Evolutionary conservation across 1,140 invertebrate species (phyloP), one percentile per base, ranked within the genome.

Genomic region (Amyelois transitella): DNA sequence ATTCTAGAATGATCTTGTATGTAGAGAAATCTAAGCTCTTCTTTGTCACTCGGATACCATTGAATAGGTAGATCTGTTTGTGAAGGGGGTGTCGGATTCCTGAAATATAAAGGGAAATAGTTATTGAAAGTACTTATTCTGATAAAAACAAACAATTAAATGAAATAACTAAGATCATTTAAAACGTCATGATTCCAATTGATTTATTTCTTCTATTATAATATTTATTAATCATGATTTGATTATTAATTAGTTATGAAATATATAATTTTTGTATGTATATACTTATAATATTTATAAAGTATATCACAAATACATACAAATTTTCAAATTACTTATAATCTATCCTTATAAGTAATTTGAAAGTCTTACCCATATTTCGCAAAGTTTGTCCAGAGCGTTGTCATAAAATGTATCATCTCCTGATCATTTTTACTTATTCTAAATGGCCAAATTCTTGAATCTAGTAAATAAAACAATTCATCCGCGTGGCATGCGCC

Each of bases 401-500:
- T 73, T 1, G 81, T 85, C 57, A 87, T 68, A 18, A 53, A 58
- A 14, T 81, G 58, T 10, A 87, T 77, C 8, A 82, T 66, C 54
- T 62, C 44, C 18, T 51, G 18, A 66, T 87, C 84, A 51, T 70
- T 48, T 20, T 60, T 47, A 43, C 14, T 72, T 18, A 75, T 66
- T 24, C 55, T 43, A 28, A 79, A 75, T 6, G 77, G 69, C 62
- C 70, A 66, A 5, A 79, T 32, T 18, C 61, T 50, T 6, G 70
- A 56, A 38, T 80, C 58, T 51, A 89, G 88, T 51, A 89, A 56
- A 57, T 88, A 88, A 57, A 83, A 75, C 10, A 88, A 21, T 18
- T 89, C 87, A 62, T 88, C 86, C 22, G 51, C 77, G 53, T 88
- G 86, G 56, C 74, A 72, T 1, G 86, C 79, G 0, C 86, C 87